Base-by-base conservation (phyloP, 2,888 invertebrate genomes). In the Linyphia triangularis region DNA sequence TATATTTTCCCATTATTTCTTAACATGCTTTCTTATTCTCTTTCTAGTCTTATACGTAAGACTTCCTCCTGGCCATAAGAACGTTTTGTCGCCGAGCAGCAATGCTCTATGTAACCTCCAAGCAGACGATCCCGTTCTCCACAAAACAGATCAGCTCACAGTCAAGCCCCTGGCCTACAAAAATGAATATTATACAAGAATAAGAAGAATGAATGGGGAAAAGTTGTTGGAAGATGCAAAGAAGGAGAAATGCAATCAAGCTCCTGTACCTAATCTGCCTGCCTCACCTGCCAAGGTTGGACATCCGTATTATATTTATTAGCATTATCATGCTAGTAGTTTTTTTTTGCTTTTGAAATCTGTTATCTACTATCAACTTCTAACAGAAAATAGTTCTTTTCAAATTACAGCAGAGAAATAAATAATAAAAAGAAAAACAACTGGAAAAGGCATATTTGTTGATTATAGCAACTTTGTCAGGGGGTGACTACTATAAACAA, bases 221-320 rank as follows among this genome's bases (percentile, higher is more conserved):
- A 89, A 84, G 28, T 2, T 89, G 26, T 1, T 88, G 33, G 89
- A 89, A 51, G 84, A 89, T 65, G 37, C 78, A 10, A 84, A 84
- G 30, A 83, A 82, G 67, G 89, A 89, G 37, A 89, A 89, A 59
- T 89, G 84, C 70, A 84, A 82, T 57, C 81, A 84, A 40, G 30
- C 83, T 24, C 77, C 88, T 26, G 69, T 70, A 30, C 77, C 88
- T 37, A 88, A 88, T 75, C 63, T 88, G 19, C 72, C 78, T 24
- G 61, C 89, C 2, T 89, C 89, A 28, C 89, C 89, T 13, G 81
- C 89, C 22, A 89, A 89, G 43, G 89, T 89, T 81, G n/a, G 33
- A 16, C n/a, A n/a, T n/a, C n/a, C n/a, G n/a, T n/a, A n/a, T n/a
- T n/a, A n/a, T n/a, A 16, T 2, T 43, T 43, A 43, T 43, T 1